phyloP scores from a whole-genome alignment of 2,113 vertebrate genomes.

The Elgaria multicarinata region DNA sequence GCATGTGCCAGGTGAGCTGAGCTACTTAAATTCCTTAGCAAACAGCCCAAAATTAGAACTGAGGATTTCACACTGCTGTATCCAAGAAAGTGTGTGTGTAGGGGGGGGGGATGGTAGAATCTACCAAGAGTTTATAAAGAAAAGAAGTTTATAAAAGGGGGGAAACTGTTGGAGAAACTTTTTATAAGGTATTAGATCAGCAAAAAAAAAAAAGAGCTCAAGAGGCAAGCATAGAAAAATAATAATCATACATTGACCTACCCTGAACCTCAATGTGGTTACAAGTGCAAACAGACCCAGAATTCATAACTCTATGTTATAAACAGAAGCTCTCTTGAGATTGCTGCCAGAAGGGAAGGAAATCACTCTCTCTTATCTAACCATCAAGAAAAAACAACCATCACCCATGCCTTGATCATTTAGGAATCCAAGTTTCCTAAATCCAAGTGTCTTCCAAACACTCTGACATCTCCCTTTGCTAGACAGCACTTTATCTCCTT shows the following conservation, averaged over 20 bases:
- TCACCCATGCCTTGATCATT: too few species aligned
- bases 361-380: neutral
- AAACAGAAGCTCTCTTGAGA: neutral
- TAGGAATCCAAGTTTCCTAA: too few species aligned
- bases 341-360: neutral
- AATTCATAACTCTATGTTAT: neutral
- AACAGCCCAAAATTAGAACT: neutral
- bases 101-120: too few species aligned
- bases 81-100: too few species aligned
- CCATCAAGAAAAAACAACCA: too few species aligned
- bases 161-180: too few species aligned
- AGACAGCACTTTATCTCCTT: neutral
- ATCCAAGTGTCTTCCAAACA: too few species aligned
- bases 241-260: neutral
- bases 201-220: neutral
- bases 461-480: neutral
- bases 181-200: too few species aligned
- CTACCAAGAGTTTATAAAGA: neutral
- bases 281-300: neutral
- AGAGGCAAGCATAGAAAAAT: neutral
- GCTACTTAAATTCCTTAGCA: neutral
- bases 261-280: neutral
- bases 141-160: neutral
- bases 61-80: neutral
- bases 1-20: too few species aligned